These are phyloP conservation scores for Dione juno DNA, from an alignment of 2,888 invertebrate species.

Conservation along the genomic window DNA sequence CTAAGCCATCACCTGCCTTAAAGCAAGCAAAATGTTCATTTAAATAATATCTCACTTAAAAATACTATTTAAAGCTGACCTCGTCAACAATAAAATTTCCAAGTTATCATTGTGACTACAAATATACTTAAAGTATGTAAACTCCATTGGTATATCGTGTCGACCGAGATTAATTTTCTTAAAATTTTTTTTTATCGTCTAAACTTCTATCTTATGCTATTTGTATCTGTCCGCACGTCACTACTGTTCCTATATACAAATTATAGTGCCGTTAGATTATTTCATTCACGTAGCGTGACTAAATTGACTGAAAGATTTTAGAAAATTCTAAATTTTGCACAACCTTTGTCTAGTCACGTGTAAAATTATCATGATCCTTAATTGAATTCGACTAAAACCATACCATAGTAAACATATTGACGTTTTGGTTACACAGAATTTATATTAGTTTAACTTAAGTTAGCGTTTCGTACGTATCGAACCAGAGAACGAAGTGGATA, in stretches of 20 bases:
- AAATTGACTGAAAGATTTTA: slow-evolving; percentile 13
- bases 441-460: slow-evolving; percentile 52
- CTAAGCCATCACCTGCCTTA: slow-evolving; percentile 39
- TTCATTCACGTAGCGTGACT: slow-evolving; percentile 26
- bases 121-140: not conserved
- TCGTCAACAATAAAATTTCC: not conserved
- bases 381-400: slow-evolving; percentile 58
- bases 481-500: slow-evolving; percentile 59
- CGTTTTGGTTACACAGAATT: slow-evolving; percentile 46
- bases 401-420: slow-evolving; percentile 65
- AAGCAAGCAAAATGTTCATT: slow-evolving; percentile 26
- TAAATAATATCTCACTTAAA: slow-evolving; percentile 22
- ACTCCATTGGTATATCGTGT: not conserved
- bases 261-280: slow-evolving; percentile 21
- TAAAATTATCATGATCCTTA: slow-evolving; percentile 2
- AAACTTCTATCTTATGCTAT: not conserved
- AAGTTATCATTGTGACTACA: not conserved
- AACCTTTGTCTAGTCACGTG: slow-evolving; percentile 8
- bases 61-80: not conserved
- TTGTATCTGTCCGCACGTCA: not conserved
- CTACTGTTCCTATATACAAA: slow-evolving; percentile 15
- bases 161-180: not conserved
- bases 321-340: slow-evolving; percentile 15
- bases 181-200: not conserved
- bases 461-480: slow-evolving; percentile 53